Conservation (phyloP, 2,797 vertebrate genomes). For the Chrysocyon brachyurus region DNA sequence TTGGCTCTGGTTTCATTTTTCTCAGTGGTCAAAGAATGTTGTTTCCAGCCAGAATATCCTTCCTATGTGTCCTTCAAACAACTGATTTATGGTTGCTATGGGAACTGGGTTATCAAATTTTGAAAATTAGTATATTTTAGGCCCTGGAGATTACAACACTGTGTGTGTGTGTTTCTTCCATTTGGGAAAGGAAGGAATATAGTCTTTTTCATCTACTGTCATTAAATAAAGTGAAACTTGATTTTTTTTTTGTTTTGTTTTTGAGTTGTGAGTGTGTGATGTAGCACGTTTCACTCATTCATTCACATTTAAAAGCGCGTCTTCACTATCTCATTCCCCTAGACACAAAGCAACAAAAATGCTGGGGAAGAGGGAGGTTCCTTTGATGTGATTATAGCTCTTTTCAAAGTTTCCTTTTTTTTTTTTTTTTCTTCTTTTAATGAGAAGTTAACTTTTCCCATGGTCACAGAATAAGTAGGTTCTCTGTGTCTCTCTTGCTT, state of each 20-base stretch:
- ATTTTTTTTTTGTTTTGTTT: too few relatives aligned
- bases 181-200: neutral
- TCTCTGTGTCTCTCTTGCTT: neutral
- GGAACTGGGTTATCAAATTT: slow-evolving; percentile 71
- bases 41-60: slow-evolving; percentile 32
- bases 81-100: slow-evolving; percentile 69
- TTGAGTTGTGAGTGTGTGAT: neutral
- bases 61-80: slow-evolving; percentile 36
- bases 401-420: neutral
- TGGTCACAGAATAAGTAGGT: neutral
- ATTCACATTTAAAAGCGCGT: neutral
- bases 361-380: neutral
- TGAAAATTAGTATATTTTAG: slow-evolving; percentile 74
- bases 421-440: neutral
- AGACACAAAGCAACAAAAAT: neutral
- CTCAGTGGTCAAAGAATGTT: slow-evolving; percentile 45
- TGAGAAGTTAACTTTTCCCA: neutral
- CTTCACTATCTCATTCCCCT: neutral
- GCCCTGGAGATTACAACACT: neutral
- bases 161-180: neutral
- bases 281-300: neutral
- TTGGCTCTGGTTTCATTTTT: slow-evolving; percentile 62
- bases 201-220: slow-evolving; percentile 13
- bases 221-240: neutral
- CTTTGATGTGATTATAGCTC: neutral